Base-by-base conservation (phyloP, 2,888 invertebrate genomes). In the Drepanosiphum platanoidis region DNA sequence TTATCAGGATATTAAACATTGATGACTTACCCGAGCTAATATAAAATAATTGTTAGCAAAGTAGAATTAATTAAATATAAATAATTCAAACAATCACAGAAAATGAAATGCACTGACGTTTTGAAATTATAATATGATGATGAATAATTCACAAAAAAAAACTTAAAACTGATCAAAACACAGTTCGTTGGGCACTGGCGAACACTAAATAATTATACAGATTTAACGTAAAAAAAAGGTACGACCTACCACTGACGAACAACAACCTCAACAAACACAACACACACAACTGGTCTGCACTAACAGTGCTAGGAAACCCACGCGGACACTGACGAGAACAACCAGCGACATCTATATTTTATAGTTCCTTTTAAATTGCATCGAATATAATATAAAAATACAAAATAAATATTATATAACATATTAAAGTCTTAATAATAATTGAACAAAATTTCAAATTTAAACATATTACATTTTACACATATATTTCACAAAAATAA, bases 301-400 rank as follows among this genome's bases (percentile, higher is more conserved):
- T 64, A 72, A 71, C 79, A 46, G 58, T 27, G 39, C 30, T 13
- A 30, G 9, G 4, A 71, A 68, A 36, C 84, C 84, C 84, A 84
- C 84, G 84, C 84, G 84, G 77, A 39, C 66, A 68, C 18, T 18
- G 8, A 66, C 39, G n/a, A 42, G 66, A 66, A 75, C 75, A 77
- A 39, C 77, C 84, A 84, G 68, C 84, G 84, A 84, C 84, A 75
- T 84, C 84, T 84, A 74, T n/a, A 71, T 13, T n/a, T 36, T 36
- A 64, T 68, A 68, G 22, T 36, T 68, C 68, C 7, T 4, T 64
- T 30, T 64, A 30, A 46, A 27, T 30, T n/a, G 27, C 7, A 64
- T 13, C 9, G 18, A 18, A 42, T 22, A 42, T 42, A 3, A 42
- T 42, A 42, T 42, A 42, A 13, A 42, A 42, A 5, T 5, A 42